Conservation (phyloP, 2,797 vertebrate genomes). For the Lepus oiostolus region DNA sequence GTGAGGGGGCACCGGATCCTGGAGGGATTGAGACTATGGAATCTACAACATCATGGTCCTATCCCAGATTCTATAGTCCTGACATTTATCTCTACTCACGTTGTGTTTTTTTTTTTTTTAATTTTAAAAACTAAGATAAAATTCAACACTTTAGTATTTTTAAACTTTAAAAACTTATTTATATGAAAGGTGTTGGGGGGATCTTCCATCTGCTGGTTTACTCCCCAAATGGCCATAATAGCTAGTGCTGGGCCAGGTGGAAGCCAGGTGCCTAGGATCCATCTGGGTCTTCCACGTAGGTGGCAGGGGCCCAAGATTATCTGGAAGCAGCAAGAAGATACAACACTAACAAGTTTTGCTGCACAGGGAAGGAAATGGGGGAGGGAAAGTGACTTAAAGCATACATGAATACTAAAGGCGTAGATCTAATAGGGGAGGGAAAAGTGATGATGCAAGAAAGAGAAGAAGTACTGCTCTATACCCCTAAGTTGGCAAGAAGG, state of each 20-base stretch:
- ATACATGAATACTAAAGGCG: not conserved
- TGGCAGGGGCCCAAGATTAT: not conserved
- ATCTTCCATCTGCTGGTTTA: too few species aligned
- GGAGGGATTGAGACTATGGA: not conserved
- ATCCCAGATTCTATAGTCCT: not conserved
- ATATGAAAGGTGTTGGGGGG: too few species aligned
- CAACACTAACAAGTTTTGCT: conserved; percentile 32
- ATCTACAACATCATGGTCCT: not conserved
- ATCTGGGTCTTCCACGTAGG: too few species aligned
- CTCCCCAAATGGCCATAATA: too few species aligned
- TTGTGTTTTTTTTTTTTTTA: too few species aligned
- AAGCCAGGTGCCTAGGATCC: too few species aligned
- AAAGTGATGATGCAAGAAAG: not conserved
- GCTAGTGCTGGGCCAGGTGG: too few species aligned
- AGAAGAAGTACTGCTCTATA: not conserved
- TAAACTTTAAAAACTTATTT: not conserved
- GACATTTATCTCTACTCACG: not conserved
- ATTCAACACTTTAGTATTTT: too few species aligned
- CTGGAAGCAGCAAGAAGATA: not conserved
- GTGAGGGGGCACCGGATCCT: not conserved
- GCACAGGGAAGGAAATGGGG: not conserved
- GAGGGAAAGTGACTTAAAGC: not conserved
- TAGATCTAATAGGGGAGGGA: not conserved
- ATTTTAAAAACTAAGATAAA: too few species aligned
- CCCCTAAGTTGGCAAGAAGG: conserved; percentile 2